Conservation (phyloP, 2,113 vertebrate genomes). For the Sigmodon hispidus region DNA sequence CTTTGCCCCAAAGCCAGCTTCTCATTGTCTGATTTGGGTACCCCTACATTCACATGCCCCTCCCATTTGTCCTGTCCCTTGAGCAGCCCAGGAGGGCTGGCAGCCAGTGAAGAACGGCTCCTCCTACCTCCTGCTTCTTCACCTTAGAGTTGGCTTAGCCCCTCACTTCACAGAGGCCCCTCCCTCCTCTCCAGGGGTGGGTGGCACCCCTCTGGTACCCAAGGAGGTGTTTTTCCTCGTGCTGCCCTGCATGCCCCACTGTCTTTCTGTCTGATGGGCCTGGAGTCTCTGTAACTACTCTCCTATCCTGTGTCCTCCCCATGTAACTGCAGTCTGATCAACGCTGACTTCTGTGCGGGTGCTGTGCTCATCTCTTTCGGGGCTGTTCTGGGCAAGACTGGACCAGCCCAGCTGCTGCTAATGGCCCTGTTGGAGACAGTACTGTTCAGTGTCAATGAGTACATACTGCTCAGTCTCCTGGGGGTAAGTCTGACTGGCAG, state of each 20-base stretch:
- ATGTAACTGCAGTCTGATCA: slow-evolving; percentile 91
- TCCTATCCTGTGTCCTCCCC: fast-evolving
- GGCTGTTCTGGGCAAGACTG: slow-evolving; percentile 92
- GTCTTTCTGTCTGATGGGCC: background rate
- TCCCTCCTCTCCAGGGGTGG: background rate
- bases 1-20: background rate
- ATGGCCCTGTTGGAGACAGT: slow-evolving; percentile 92
- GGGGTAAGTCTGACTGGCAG: slow-evolving; percentile 82
- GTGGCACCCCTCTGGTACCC: too few species aligned
- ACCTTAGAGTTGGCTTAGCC: background rate
- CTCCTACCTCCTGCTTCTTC: slow-evolving; percentile 47
- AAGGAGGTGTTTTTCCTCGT: fast-evolving
- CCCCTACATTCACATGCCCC: slow-evolving; percentile 81
- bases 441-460: slow-evolving; percentile 91
- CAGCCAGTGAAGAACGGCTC: slow-evolving; percentile 74
- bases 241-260: fast-evolving
- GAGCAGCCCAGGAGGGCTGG: slow-evolving; percentile 75
- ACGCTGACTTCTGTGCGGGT: slow-evolving; percentile 92
- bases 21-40: slow-evolving; percentile 75
- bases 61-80: background rate
- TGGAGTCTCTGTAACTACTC: background rate
- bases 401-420: slow-evolving; percentile 90
- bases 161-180: background rate
- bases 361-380: slow-evolving; percentile 93
- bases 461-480: slow-evolving; percentile 86